A percentile compares a stretch with the other conserved stretches of the same genome.
phyloP scores from a whole-genome alignment of 2,797 vertebrate species.

The Micrastur ruficollis region DNA sequence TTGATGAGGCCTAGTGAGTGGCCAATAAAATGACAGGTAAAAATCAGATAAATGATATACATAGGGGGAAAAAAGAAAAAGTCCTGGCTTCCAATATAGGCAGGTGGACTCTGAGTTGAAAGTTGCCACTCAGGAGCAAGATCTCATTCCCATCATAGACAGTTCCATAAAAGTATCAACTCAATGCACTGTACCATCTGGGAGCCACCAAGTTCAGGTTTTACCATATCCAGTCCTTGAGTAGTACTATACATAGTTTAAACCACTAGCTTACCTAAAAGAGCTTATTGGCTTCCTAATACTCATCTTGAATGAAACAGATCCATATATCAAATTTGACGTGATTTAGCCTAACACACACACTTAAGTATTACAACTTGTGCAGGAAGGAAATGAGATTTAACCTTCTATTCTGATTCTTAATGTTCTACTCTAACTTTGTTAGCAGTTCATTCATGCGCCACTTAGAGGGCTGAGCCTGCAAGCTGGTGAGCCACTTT shows the following conservation, averaged over 20 bases:
- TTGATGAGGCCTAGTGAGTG: not conserved
- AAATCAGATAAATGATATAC: not conserved
- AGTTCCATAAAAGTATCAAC: not conserved
- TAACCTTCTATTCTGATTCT: not conserved
- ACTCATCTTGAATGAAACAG: not conserved
- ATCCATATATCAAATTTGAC: not conserved
- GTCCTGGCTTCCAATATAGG: not conserved
- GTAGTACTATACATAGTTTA: not conserved
- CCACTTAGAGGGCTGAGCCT: not conserved
- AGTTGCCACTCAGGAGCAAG: not conserved
- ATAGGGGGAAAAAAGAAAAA: not conserved
- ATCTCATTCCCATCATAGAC: not conserved
- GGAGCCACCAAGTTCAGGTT: not conserved
- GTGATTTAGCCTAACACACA: not conserved
- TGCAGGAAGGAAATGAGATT: not conserved
- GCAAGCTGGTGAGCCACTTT: not conserved
- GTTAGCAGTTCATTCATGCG: not conserved
- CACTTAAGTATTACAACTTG: not conserved
- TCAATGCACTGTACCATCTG: not conserved
- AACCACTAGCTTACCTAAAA: not conserved
- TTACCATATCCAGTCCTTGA: not conserved
- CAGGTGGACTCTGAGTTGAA: not conserved
- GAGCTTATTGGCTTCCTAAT: not conserved
- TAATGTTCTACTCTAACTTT: not conserved
- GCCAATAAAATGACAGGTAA: not conserved